Evolutionary conservation across 2,797 vertebrate species (phyloP).

Genomic region (Pteronotus mesoamericanus): DNA sequence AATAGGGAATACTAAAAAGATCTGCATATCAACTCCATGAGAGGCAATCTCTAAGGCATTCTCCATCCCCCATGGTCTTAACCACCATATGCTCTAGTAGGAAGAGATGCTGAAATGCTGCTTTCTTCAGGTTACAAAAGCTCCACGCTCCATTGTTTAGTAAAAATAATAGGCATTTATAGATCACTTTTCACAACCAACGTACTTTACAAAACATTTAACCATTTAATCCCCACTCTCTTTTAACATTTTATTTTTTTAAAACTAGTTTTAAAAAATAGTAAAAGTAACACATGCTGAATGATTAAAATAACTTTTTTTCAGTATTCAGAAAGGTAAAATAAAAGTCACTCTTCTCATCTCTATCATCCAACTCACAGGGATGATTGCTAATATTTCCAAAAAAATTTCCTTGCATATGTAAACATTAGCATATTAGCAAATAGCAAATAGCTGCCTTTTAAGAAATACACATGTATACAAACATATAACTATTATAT

Average conservation of each 20-base stretch:
- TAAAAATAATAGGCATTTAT: conserved; percentile 74
- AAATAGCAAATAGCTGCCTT: not conserved
- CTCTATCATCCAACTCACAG: not conserved
- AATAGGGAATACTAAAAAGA: conserved; percentile 51
- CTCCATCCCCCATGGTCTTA: conserved; percentile 38
- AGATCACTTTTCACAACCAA: conserved; percentile 69
- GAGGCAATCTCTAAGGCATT: conserved; percentile 53
- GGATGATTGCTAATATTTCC: conserved; percentile 15
- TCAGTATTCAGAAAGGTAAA: conserved; percentile 39
- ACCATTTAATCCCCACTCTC: conserved; percentile 43
- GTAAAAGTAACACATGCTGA: not conserved
- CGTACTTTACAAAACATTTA: conserved; percentile 64
- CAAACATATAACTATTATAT: not conserved
- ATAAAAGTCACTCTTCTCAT: conserved; percentile 44
- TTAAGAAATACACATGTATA: not conserved
- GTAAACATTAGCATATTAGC: not conserved
- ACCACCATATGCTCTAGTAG: conserved; percentile 64
- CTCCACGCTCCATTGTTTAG: conserved; percentile 57
- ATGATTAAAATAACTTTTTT: not conserved
- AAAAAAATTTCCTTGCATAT: conserved; percentile 29
- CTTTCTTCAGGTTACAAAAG: conserved; percentile 74
- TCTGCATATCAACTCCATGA: not conserved
- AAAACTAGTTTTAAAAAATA: conserved; percentile 2
- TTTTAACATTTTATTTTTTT: conserved; percentile 32
- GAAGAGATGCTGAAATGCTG: conserved; percentile 62